Conservation (phyloP, 2,888 invertebrate species). For the Campoplex nolae region DNA sequence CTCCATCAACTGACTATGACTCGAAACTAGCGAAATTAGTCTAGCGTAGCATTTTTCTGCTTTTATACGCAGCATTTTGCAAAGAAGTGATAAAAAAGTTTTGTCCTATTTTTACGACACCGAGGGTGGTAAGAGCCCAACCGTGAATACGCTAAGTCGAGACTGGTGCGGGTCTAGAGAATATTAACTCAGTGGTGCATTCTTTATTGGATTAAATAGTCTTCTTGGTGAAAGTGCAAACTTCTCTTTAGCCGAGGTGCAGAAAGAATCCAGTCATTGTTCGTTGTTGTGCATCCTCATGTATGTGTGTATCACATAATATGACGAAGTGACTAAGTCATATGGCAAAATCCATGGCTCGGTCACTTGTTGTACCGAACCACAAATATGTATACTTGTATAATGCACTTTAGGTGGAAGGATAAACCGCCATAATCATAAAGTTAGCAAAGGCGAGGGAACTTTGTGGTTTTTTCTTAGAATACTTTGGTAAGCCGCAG, state of each 20-base stretch:
- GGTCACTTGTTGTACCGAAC: neutral
- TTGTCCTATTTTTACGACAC: conserved; percentile 35
- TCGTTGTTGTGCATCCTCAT: neutral
- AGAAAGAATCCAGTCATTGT: neutral
- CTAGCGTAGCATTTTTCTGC: conserved; percentile 40
- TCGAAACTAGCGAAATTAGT: neutral
- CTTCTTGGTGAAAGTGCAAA: conserved; percentile 45
- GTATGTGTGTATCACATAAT: neutral
- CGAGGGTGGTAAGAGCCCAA: neutral
- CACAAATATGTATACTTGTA: neutral
- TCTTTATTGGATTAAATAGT: conserved; percentile 69
- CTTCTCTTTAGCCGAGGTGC: conserved; percentile 12
- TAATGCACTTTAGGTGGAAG: conserved; percentile 48
- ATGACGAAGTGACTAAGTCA: neutral
- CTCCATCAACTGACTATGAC: neutral
- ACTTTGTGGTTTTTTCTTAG: conserved; percentile 61
- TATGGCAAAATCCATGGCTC: neutral
- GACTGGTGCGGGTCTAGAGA: conserved; percentile 49
- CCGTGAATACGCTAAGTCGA: conserved; percentile 51
- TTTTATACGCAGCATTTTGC: conserved; percentile 45
- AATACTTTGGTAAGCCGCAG: conserved; percentile 34
- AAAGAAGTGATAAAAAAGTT: conserved; percentile 62
- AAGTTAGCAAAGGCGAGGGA: conserved; percentile 67
- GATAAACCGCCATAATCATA: conserved; percentile 71
- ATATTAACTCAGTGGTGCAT: conserved; percentile 61